Conservation (phyloP, 2,888 invertebrate species). For the Noctuana brunneofusca region DNA sequence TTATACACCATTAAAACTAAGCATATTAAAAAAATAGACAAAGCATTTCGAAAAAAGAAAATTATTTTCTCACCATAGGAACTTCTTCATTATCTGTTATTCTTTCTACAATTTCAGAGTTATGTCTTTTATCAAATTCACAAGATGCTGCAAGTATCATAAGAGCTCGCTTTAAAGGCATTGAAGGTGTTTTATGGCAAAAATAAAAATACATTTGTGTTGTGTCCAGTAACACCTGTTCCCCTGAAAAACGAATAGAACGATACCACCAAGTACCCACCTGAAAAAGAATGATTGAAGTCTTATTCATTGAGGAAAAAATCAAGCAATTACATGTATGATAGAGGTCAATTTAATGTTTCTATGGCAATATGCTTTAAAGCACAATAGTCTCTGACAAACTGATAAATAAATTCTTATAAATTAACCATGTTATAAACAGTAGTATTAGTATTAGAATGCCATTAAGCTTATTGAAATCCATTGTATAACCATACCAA, state of each 20-base stretch:
- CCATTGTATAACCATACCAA: no score
- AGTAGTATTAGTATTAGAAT: no score
- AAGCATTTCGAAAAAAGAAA: not conserved
- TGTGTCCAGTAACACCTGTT: slow-evolving; percentile 98
- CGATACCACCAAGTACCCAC: slow-evolving; percentile 99
- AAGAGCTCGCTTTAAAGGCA: slow-evolving; percentile 96
- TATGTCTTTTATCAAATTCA: slow-evolving; percentile 97
- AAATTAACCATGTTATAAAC: no score
- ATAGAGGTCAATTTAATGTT: no score
- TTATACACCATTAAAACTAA: no score
- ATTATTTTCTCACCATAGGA: slow-evolving; percentile 88
- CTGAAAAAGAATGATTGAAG: slow-evolving; percentile 53
- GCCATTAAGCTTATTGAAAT: no score
- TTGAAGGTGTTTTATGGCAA: slow-evolving; percentile 97
- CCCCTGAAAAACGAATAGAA: slow-evolving; percentile 97
- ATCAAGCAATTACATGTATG: no score
- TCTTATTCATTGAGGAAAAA: not conserved
- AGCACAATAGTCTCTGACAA: no score
- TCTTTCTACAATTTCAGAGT: slow-evolving; percentile 96
- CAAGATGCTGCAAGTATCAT: slow-evolving; percentile 98
- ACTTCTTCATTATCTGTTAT: slow-evolving; percentile 97
- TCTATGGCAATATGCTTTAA: no score
- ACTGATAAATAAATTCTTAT: no score
- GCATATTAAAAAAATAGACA: no score
- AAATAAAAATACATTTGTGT: slow-evolving; percentile 97